phyloP scores from a whole-genome alignment of 2,797 vertebrate species.

The Hoplostethus mediterraneus region DNA sequence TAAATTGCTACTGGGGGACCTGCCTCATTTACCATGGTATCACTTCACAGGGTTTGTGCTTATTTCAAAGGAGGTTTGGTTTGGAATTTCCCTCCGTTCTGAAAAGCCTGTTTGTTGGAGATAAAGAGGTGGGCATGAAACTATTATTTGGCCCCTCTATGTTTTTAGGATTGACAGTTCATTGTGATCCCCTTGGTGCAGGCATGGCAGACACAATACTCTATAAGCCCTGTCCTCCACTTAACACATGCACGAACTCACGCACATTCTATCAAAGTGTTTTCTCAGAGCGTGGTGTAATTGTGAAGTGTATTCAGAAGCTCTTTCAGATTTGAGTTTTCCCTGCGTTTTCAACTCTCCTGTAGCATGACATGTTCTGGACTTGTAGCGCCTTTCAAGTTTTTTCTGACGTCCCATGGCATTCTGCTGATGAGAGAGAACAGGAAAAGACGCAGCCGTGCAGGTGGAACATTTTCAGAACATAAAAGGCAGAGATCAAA shows the following conservation, averaged over 20 bases:
- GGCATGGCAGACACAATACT: neutral
- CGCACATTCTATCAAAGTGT: neutral
- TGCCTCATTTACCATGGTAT: conserved; percentile 69
- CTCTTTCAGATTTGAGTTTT: conserved; percentile 10
- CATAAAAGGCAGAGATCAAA: conserved; percentile 77
- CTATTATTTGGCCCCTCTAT: conserved; percentile 46
- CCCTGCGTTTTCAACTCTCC: conserved; percentile 2
- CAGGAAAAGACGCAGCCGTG: conserved; percentile 46
- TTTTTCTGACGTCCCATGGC: conserved; percentile 23
- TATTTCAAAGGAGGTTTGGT: conserved; percentile 64
- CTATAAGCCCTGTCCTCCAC: neutral
- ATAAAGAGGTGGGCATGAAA: conserved; percentile 54
- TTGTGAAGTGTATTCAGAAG: conserved; percentile 15
- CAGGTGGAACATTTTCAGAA: conserved; percentile 70
- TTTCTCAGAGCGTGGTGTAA: neutral
- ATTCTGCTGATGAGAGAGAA: conserved; percentile 41
- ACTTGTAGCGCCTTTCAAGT: conserved; percentile 19
- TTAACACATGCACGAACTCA: neutral
- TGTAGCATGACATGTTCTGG: neutral
- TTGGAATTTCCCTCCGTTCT: conserved; percentile 64
- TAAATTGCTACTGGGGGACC: conserved; percentile 62
- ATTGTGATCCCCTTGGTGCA: conserved; percentile 31
- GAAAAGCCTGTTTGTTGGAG: conserved; percentile 59
- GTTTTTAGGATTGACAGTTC: conserved; percentile 32
- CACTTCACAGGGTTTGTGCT: conserved; percentile 68